A percentile compares a stretch with the other conserved stretches of the same genome.
Conservation (phyloP, 2,113 vertebrate genomes). For the Periophthalmodon schlosseri region DNA sequence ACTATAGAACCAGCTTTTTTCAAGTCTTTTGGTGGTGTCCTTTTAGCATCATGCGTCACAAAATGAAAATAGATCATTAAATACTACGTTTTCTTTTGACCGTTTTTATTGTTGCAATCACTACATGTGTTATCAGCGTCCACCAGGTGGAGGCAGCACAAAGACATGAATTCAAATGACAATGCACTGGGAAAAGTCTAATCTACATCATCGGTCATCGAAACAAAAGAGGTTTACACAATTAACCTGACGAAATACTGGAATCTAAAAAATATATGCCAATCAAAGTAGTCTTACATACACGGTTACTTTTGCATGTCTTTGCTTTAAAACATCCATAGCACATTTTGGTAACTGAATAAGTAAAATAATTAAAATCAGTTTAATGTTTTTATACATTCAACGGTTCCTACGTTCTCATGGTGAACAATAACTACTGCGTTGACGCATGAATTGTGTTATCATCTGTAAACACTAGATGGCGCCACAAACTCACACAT, state of each 20-base stretch:
- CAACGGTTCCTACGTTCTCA: not conserved
- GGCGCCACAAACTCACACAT: conserved; percentile 14
- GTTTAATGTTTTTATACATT: not conserved
- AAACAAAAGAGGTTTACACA: not conserved
- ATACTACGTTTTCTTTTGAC: no score
- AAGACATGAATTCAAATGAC: not conserved
- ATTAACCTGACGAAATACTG: not conserved
- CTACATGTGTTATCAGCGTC: not conserved
- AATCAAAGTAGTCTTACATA: not conserved
- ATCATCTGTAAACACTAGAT: conserved; percentile 18
- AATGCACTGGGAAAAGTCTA: not conserved
- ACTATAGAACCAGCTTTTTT: no score
- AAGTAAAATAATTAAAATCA: not conserved
- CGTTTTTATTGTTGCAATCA: not conserved
- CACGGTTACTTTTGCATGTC: not conserved
- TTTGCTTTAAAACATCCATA: not conserved
- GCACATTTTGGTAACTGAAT: not conserved
- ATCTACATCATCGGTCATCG: not conserved
- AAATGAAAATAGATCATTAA: not conserved
- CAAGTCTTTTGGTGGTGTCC: not conserved
- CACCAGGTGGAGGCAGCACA: conserved; percentile 26
- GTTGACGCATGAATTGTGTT: not conserved
- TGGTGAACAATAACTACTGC: not conserved
- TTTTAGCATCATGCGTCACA: no score
- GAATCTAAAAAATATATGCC: not conserved